These are phyloP conservation scores for Auanema sp. DNA, from an alignment of 2,888 invertebrate species.

Conservation along the genomic window DNA sequence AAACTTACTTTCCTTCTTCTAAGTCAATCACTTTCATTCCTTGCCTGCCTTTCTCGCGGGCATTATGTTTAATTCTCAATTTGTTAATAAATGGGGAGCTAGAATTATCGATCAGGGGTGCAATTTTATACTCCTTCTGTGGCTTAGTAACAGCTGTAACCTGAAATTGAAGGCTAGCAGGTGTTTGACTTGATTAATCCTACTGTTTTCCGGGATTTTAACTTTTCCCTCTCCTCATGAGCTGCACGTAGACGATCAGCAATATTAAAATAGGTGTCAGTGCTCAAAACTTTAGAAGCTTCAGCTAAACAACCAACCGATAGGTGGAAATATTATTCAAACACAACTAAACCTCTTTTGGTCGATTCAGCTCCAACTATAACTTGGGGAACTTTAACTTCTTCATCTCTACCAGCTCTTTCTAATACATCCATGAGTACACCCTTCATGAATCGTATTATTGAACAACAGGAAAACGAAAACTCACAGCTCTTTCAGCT, in stretches of 20 bases:
- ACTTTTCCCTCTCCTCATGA: background rate
- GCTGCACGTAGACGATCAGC: background rate
- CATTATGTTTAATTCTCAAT: conserved; percentile 29
- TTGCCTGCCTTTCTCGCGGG: conserved; percentile 3
- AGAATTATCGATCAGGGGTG: conserved; percentile 36
- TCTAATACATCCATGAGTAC: conserved; percentile 43
- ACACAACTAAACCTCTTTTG: conserved; percentile 9
- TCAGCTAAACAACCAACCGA: too few species aligned
- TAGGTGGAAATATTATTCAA: too few species aligned
- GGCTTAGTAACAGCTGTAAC: conserved; percentile 7
- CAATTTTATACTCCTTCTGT: conserved; percentile 14
- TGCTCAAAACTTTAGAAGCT: too few species aligned
- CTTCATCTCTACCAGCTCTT: conserved; percentile 30
- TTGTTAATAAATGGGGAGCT: conserved; percentile 40
- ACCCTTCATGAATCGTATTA: conserved; percentile 22
- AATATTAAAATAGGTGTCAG: background rate
- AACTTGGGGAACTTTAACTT: conserved; percentile 40
- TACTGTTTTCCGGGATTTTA: conserved; percentile 5
- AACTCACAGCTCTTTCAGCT: conserved; percentile 45
- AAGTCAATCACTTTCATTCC: conserved; percentile 20
- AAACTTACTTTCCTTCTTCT: background rate
- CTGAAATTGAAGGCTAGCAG: background rate
- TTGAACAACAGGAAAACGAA: conserved; percentile 2
- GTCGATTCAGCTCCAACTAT: conserved; percentile 44
- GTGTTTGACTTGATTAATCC: background rate